Percentiles rank a stretch among this genome's conserved stretches.
Conservation (phyloP, 2,797 vertebrate genomes). For the Schizopygopsis malacanthus region DNA sequence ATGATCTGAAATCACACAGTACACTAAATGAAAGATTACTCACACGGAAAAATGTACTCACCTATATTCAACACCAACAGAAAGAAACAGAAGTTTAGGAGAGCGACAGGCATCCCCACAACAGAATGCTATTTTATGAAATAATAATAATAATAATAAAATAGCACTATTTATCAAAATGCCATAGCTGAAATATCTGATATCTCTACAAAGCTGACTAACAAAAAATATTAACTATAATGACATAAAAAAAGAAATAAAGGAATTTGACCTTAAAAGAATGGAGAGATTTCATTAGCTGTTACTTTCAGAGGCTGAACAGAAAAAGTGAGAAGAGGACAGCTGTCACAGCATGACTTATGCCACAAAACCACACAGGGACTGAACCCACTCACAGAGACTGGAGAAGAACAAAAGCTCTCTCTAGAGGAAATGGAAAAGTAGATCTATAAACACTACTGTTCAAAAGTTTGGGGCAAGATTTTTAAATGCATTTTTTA, state of each 20-base stretch:
- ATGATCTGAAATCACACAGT: background rate
- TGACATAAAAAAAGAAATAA: background rate
- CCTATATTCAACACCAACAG: constrained; percentile 36
- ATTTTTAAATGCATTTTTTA: background rate
- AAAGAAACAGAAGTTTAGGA: background rate
- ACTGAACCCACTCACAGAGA: background rate
- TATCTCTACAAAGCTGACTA: background rate
- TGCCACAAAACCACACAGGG: constrained; percentile 15
- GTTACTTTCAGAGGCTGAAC: constrained; percentile 27
- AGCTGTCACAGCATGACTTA: constrained; percentile 8
- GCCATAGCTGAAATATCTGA: background rate
- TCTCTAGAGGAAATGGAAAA: constrained; percentile 31
- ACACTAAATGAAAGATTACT: background rate
- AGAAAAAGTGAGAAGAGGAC: constrained; percentile 31
- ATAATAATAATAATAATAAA: background rate
- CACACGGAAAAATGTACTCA: constrained; percentile 1
- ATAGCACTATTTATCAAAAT: background rate
- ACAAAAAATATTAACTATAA: background rate
- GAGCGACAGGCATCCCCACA: constrained; percentile 34
- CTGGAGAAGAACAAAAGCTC: constrained; percentile 14
- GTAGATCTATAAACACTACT: background rate
- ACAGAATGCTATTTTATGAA: background rate
- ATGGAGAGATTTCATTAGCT: constrained; percentile 28
- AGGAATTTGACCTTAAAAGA: background rate
- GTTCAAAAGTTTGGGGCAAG: background rate